Evolutionary conservation across 2,888 invertebrate species (phyloP).

Genomic region (Eristalis intricaria): DNA sequence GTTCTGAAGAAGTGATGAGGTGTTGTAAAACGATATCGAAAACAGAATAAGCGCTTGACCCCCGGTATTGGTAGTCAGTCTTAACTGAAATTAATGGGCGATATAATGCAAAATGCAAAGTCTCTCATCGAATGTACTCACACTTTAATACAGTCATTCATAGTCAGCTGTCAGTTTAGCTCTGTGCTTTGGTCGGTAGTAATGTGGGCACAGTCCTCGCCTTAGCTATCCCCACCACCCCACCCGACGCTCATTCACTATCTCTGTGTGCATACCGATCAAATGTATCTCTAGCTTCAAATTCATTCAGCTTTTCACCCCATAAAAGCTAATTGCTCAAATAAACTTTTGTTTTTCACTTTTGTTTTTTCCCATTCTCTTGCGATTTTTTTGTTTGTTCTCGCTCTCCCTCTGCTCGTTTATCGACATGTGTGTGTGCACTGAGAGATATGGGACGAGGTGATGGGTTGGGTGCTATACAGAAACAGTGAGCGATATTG

Average conservation of each 20-base stretch:
- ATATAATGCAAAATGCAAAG: background rate
- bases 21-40: slow-evolving; percentile 58
- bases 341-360: slow-evolving; percentile 61
- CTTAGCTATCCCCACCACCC: background rate
- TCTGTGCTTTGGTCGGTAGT: background rate
- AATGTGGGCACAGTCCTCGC: background rate
- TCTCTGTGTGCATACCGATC: slow-evolving; percentile 9
- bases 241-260: background rate
- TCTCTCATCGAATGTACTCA: background rate
- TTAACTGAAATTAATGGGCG: slow-evolving; percentile 28
- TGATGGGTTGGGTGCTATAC: background rate
- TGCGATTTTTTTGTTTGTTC: slow-evolving; percentile 14
- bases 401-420: slow-evolving; percentile 8
- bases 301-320: slow-evolving; percentile 72
- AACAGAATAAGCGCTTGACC: background rate
- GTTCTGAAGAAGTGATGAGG: slow-evolving; percentile 55
- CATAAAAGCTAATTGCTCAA: slow-evolving; percentile 70
- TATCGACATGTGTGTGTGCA: background rate
- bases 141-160: background rate
- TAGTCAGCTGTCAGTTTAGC: background rate
- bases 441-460: background rate
- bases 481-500: slow-evolving; percentile 1
- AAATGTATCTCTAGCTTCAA: slow-evolving; percentile 57
- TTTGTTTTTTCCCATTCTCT: slow-evolving; percentile 1
- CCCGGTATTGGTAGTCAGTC: background rate